Evolutionary conservation across 2,113 vertebrate genomes (phyloP), one percentile per base, ranked within the genome.

Genomic region (Oreotragus oreotragus): DNA sequence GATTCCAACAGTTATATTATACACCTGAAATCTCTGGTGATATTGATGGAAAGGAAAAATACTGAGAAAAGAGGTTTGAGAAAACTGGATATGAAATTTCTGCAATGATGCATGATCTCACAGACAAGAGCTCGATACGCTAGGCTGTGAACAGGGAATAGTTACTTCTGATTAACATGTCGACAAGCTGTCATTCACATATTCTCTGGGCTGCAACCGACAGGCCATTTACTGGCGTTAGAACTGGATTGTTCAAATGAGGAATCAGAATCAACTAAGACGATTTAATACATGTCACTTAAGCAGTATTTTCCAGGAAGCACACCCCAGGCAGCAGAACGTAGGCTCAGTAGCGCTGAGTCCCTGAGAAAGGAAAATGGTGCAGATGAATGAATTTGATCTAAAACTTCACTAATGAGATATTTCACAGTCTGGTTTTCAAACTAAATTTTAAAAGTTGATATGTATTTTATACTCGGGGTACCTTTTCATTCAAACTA

Each of bases 131-230:
- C 39, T 83, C 30, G 3, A 51, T 25, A 47, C 5, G 39, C 16
- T 36, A 30, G 57, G 3, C 36, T 51, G 43, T 16, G 84, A 93
- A 80, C 30, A 47, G 91, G 83, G 89, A 97, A 64, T 7, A 85
- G 90, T 87, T 39, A 73, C 27, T 73, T 84, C 85, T 86, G 60
- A 97, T 96, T 96, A 96, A 58, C 66, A 92, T 45, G 10, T 93
- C 89, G 39, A 96, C 81, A 70, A 90, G 80, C 43, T 96, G 83
- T 84, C 85, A 93, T 39, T 95, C 90, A 73, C 27, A 8, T 57
- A 64, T 93, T 81, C 53, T 86, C 77, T 27, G 2, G 43, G 92
- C 47, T 80, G 9, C 6, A 1, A 16, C 49, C 2, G 10, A 79
- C 21, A 76, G 36, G 85, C 88, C 84, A 39, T 91, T 97, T 97